Evolutionary conservation across 2,113 vertebrate species (phyloP), one percentile per base, ranked within the genome.

Genomic region (Chloroceryle aenea): DNA sequence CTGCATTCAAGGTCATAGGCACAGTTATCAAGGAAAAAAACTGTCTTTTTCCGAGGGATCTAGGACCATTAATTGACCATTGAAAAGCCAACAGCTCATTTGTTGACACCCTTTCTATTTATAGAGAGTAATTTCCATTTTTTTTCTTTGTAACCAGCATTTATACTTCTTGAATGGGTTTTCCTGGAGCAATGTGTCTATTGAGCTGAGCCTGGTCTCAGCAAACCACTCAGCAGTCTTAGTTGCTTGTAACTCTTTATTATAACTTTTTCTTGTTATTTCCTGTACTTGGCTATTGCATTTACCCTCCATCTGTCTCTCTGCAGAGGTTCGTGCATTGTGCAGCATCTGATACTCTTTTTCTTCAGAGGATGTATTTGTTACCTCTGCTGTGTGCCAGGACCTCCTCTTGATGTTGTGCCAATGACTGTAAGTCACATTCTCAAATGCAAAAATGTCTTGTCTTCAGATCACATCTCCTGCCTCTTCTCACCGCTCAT

Each of bases 391-490:
- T 90, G 90, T 86, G 63, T 88, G 82, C 92, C 93, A 92, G 88
- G 95, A 75, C 92, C 79, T 95, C 79, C 76, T 94, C 68, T 84
- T 93, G 95, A 88, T 56, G 78, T 19, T 79, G 68, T 81, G 85
- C 95, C 93, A 94, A 78, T 88, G 72, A 67, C 79, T 93, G 42
- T 68, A 95, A 95, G 72, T 94, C 93, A 95, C 68, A 95, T 93
- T 96, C 68, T 86, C 64, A 88, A 88, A 77, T 78, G 82, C 19
- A 94, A 90, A 93, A 69, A 73, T 87, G 47, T 90, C 80, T 91
- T 89, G 62, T 78, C 78, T 95, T 90, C 47, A 71, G 63, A 95
- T 94, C 72, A 63, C 23, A 77, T 93, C 45, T 93, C 32, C 75
- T 94, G 61, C 38, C 23, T 79, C 79, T 79, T 85, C 67, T 69